Conservation (phyloP, 92 coral and sea anemone species). For the Galaxea fascicularis region DNA sequence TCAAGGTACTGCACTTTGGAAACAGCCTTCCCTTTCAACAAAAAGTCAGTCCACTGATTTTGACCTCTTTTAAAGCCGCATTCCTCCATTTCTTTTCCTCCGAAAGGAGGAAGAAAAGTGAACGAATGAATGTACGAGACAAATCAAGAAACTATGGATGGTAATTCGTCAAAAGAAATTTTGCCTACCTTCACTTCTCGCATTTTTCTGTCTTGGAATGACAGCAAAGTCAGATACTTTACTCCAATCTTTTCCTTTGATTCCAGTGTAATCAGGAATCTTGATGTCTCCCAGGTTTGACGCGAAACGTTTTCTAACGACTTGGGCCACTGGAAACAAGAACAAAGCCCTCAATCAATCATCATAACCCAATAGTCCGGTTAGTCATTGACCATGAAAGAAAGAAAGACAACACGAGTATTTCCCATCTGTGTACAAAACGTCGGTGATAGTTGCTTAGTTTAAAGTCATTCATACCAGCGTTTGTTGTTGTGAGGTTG, state of each 20-base stretch:
- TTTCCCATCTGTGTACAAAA: too few relatives aligned
- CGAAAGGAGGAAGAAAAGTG: neutral
- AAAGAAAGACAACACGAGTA: too few relatives aligned
- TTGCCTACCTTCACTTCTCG: neutral
- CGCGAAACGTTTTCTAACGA: neutral
- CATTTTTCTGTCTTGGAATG: constrained; percentile 22
- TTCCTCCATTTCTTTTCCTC: too few relatives aligned
- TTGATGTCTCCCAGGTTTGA: neutral
- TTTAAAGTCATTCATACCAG: neutral
- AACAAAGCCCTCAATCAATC: too few relatives aligned
- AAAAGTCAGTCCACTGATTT: too few relatives aligned
- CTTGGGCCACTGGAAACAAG: neutral
- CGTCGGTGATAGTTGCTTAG: too few relatives aligned
- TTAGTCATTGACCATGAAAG: too few relatives aligned
- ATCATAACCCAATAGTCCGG: too few relatives aligned
- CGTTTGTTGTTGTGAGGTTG: neutral
- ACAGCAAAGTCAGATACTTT: neutral
- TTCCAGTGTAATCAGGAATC: neutral
- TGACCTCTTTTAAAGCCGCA: too few relatives aligned
- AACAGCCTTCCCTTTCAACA: too few relatives aligned
- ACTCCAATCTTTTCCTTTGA: neutral
- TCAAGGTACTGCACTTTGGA: too few relatives aligned
- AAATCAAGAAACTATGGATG: neutral
- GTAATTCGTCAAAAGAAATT: neutral
- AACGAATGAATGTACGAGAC: neutral